Percentiles rank a stretch among this genome's conserved stretches.
phyloP scores from a whole-genome alignment of 1,140 invertebrate species.

The Idris sp. region DNA sequence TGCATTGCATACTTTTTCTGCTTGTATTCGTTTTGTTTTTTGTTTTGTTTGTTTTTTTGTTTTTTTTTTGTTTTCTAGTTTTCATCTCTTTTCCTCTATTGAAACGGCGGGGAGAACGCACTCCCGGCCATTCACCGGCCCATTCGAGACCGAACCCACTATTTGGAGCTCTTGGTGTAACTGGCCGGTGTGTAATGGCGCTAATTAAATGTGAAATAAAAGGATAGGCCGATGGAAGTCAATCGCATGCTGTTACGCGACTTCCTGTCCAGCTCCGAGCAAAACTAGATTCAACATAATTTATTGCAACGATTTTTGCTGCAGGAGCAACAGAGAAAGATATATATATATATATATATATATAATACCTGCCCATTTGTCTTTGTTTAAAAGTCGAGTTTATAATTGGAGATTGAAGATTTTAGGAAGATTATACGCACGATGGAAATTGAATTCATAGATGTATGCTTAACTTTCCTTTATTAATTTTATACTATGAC shows the following conservation, averaged over 20 bases:
- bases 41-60: neutral
- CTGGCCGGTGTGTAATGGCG: conserved; percentile 58
- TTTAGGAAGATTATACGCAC: no score
- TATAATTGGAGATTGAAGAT: no score
- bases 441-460: no score
- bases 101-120: no score
- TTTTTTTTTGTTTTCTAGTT: no score
- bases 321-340: no score
- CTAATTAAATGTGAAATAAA: conserved; percentile 71
- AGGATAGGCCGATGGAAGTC: conserved; percentile 60
- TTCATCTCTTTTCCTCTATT: no score
- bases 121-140: conserved; percentile 55
- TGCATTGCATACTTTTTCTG: neutral
- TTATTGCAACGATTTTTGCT: conserved; percentile 39
- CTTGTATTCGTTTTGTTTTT: neutral
- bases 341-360: no score
- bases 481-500: no score
- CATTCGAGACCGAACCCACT: conserved; percentile 57
- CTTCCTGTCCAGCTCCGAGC: conserved; percentile 51
- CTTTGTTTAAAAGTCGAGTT: no score
- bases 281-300: conserved; percentile 46
- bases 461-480: no score
- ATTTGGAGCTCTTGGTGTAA: conserved; percentile 48
- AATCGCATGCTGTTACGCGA: conserved; percentile 61
- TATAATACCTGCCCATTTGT: no score